Evolutionary conservation across 92 coral and sea anemone species (phyloP).

Genomic region (Pocillopora grandis): DNA sequence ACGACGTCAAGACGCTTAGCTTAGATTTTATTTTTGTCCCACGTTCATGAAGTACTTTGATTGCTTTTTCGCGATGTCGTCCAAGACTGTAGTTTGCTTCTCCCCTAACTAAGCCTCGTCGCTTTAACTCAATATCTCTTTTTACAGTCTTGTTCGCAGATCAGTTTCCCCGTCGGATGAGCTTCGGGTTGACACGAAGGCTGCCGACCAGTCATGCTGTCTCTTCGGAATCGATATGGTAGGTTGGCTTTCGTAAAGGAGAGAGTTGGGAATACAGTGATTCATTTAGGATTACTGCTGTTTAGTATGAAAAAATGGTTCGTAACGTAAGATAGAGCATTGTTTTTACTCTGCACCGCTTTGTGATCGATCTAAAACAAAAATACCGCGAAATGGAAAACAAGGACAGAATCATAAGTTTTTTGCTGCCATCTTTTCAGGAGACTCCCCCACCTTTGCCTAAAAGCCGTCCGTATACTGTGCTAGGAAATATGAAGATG

Average conservation of each 20-base stretch:
- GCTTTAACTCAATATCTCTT: not conserved
- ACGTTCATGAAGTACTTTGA: not conserved
- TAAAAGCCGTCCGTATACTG: constrained; percentile 90
- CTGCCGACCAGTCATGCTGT: constrained; percentile 78
- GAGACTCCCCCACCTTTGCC: constrained; percentile 94
- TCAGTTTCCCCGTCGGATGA: constrained; percentile 63
- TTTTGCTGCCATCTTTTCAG: constrained; percentile 23
- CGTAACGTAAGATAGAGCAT: too few species aligned
- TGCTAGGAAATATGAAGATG: constrained; percentile 97
- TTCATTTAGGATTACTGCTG: too few species aligned
- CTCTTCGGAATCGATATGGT: constrained; percentile 89
- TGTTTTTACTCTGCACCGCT: too few species aligned
- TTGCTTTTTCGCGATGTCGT: not conserved
- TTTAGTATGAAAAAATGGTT: too few species aligned
- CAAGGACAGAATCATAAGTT: too few species aligned
- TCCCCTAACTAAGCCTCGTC: not conserved
- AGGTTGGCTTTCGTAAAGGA: constrained; percentile 1
- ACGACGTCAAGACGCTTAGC: too few species aligned
- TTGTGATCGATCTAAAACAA: too few species aligned
- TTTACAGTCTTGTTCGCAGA: constrained; percentile 38
- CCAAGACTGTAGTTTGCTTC: not conserved
- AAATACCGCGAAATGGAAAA: too few species aligned
- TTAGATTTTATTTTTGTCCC: too few species aligned
- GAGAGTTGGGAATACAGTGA: not conserved
- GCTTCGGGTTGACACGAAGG: constrained; percentile 79